Base-by-base conservation (phyloP, 2,797 vertebrate genomes). In the Epinephelus awoara region DNA sequence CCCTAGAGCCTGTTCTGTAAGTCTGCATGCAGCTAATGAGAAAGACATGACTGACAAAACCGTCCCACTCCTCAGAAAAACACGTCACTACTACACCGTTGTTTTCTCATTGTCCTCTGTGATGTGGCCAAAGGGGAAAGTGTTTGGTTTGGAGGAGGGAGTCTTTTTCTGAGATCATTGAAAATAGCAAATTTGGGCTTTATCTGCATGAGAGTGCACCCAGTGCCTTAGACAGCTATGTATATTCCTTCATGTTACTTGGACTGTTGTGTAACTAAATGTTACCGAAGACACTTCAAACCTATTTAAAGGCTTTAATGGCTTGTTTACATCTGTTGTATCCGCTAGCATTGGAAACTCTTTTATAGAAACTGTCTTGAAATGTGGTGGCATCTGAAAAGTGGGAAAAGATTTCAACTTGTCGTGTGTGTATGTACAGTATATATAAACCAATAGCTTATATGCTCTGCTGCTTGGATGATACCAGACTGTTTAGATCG, bases 251-350 rank as follows among this genome's bases (percentile, higher is more conserved):
- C 11, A 54, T 59, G 12, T 57, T 47, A 46, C 11, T n/a, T 78
- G 40, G 70, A 51, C 13, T 18, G 38, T 56, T 72, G 23, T 63
- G 1, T 69, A 68, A 65, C 50, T 46, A 12, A 27, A 42, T 70
- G 18, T 58, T 52, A 46, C 7, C 0, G 27, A 75, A 57, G 59
- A 67, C 29, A 29, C 18, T 46, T 79, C 42, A 77, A 11, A 65
- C 10, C 15, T 38, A 50, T 75, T 47, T 46, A 52, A 46, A 79
- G 68, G 18, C 40, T 59, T 64, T 40, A 56, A 64, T 12, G 21
- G 57, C 55, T 79, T 70, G 75, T 87, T 85, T 83, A 84, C 75
- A 77, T 57, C 51, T 58, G 13, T 47, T 64, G 14, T 80, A 40
- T 69, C 29, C 75, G 7, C 59, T 51, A 49, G 49, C 25, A 62